Conservation (phyloP, 2,888 invertebrate genomes). For the Philopedon plagiatum region DNA sequence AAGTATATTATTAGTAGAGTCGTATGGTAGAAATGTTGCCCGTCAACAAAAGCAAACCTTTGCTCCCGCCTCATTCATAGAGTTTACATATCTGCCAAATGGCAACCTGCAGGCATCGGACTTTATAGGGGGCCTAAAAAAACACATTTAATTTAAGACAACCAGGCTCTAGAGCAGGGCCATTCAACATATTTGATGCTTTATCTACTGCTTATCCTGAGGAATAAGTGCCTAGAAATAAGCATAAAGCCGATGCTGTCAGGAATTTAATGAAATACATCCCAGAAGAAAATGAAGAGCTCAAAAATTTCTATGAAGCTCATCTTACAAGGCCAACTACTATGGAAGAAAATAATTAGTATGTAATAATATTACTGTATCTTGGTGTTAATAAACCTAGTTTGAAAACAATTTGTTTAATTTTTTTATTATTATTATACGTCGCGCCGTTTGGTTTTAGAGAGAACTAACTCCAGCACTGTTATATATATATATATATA, state of each 20-base stretch:
- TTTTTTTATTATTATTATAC: not conserved
- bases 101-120: not conserved
- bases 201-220: not conserved
- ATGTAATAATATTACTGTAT: not conserved
- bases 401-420: not conserved
- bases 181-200: not conserved
- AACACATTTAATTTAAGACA: slow-evolving; percentile 1
- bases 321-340: not conserved
- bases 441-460: not conserved
- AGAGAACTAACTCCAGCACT: not conserved
- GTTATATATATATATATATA: not conserved
- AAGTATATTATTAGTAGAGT: not conserved
- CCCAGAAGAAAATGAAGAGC: not conserved
- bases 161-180: not conserved
- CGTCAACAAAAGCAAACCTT: slow-evolving; percentile 16
- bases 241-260: not conserved
- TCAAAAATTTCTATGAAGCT: not conserved
- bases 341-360: not conserved
- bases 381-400: not conserved
- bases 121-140: slow-evolving; percentile 10
- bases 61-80: not conserved
- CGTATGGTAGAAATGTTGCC: not conserved
- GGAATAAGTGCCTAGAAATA: not conserved
- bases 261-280: not conserved
- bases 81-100: not conserved